Percentiles rank a stretch among this genome's conserved stretches.
Conservation (phyloP, 2,113 vertebrate species). For the Eptesicus fuscus region DNA sequence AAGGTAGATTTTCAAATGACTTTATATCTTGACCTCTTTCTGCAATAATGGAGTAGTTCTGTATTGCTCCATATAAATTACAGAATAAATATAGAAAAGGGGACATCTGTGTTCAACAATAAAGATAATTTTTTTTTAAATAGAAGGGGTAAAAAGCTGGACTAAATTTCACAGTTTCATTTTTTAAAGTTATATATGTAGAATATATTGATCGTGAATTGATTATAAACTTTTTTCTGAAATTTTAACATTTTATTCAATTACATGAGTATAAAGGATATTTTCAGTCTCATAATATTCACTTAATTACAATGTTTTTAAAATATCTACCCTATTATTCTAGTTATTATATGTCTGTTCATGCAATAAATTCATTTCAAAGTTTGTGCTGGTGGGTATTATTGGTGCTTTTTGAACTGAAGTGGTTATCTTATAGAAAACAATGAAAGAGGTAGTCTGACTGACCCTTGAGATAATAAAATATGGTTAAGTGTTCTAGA, state of each 20-base stretch:
- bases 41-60: constrained; percentile 31
- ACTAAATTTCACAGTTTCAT: constrained; percentile 60
- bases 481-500: background rate
- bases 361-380: constrained; percentile 75
- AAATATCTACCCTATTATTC: constrained; percentile 60
- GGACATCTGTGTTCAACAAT: no score
- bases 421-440: background rate
- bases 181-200: constrained; percentile 71
- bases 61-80: constrained; percentile 45
- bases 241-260: constrained; percentile 47
- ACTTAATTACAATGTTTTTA: constrained; percentile 64
- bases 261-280: constrained; percentile 60
- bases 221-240: constrained; percentile 51
- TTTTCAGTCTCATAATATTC: constrained; percentile 68
- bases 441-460: background rate
- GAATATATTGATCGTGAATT: constrained; percentile 58
- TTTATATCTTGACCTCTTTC: constrained; percentile 64
- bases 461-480: background rate
- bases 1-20: constrained; percentile 46
- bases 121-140: no score
- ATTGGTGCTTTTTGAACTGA: constrained; percentile 81
- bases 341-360: constrained; percentile 70
- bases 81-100: constrained; percentile 24
- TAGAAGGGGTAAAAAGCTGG: constrained; percentile 49
- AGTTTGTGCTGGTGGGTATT: constrained; percentile 74